phyloP scores from a whole-genome alignment of 1,140 invertebrate species.

The Panonychus citri region DNA sequence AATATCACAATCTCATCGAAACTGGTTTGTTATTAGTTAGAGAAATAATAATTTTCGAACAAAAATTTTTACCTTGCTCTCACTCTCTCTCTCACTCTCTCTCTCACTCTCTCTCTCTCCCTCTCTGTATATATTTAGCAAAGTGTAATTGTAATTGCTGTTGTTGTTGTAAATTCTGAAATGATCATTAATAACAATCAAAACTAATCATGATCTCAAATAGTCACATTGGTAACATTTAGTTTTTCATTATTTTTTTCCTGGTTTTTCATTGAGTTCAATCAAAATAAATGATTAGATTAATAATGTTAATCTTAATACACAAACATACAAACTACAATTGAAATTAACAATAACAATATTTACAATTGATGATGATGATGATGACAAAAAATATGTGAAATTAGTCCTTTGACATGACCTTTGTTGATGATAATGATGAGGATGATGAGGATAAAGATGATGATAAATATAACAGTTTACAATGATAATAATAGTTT shows the following conservation, averaged over 20 bases:
- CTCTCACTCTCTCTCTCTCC: constrained; percentile 1
- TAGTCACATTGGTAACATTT: neutral
- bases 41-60: too few relatives aligned
- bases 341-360: neutral
- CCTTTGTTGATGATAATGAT: neutral
- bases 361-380: neutral
- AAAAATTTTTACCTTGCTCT: neutral
- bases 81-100: neutral
- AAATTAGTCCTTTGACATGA: neutral
- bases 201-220: neutral
- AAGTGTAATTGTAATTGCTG: neutral
- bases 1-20: too few relatives aligned
- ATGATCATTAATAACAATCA: neutral
- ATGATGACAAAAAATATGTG: neutral
- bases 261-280: neutral
- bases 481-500: too few relatives aligned
- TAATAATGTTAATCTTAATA: neutral
- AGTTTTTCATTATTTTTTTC: neutral
- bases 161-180: too few relatives aligned
- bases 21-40: too few relatives aligned
- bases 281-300: neutral
- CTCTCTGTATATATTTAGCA: neutral
- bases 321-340: neutral
- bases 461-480: neutral
- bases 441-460: neutral